These are phyloP conservation scores for Coryphaenoides rupestris DNA, from an alignment of 2,113 vertebrate genomes.

Conservation along the genomic window DNA sequence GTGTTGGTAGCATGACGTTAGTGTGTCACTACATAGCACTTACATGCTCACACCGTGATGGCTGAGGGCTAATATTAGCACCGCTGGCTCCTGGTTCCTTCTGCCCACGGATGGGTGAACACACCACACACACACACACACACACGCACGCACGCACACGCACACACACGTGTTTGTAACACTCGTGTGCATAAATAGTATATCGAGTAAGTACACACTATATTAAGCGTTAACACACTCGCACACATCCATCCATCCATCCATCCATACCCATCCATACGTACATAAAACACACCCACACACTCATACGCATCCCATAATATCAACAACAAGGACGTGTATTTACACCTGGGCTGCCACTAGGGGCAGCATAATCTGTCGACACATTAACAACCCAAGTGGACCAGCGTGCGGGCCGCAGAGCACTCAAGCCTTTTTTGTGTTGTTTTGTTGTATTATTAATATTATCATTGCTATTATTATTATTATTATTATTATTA, in stretches of 20 bases:
- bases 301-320: slow-evolving; percentile 1
- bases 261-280: not conserved
- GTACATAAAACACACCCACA: not conserved
- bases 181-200: slow-evolving; percentile 24
- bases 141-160: slow-evolving; percentile 24
- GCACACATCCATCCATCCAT: slow-evolving; percentile 7
- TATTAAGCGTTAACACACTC: slow-evolving; percentile 3
- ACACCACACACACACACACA: slow-evolving; percentile 32
- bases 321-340: slow-evolving; percentile 9
- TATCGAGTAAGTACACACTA: not conserved
- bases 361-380: slow-evolving; percentile 36
- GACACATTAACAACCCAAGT: slow-evolving; percentile 60
- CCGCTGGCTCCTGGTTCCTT: not conserved
- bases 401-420: slow-evolving; percentile 56
- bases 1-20: too few relatives aligned
- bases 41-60: slow-evolving; percentile 56
- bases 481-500: too few relatives aligned
- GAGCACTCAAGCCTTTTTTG: slow-evolving; percentile 58
- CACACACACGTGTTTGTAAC: not conserved
- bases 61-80: slow-evolving; percentile 56
- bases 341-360: slow-evolving; percentile 35
- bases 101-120: slow-evolving; percentile 12
- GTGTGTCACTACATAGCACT: slow-evolving; percentile 20
- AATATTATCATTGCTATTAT: too few relatives aligned
- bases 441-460: slow-evolving; percentile 35